Percentiles rank a stretch among this genome's conserved stretches.
phyloP scores from a whole-genome alignment of 2,888 invertebrate genomes.

The Megastigmus dorsalis region DNA sequence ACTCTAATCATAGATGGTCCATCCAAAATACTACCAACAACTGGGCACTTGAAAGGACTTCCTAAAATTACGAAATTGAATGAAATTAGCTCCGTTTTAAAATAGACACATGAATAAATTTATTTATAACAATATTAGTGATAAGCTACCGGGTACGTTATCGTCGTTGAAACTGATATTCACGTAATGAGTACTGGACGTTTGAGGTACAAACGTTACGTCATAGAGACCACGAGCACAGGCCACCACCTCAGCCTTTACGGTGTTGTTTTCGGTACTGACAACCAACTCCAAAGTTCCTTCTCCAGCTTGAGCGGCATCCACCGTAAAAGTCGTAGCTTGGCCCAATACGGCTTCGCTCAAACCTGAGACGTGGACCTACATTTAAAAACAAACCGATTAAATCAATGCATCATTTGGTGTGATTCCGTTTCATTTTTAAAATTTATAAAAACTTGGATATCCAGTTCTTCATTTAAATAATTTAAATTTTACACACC shows the following conservation, averaged over 20 bases:
- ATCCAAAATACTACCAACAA: constrained; percentile 75
- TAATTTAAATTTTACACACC: constrained; percentile 73
- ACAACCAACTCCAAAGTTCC: constrained; percentile 94
- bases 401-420: not conserved
- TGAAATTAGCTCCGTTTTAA: not conserved
- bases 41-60: constrained; percentile 89
- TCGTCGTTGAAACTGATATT: constrained; percentile 96
- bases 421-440: too few relatives aligned
- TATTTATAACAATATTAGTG: too few relatives aligned
- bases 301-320: constrained; percentile 95
- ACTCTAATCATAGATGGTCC: constrained; percentile 71
- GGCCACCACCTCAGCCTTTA: constrained; percentile 92
- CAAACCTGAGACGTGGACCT: constrained; percentile 71
- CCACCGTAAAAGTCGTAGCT: constrained; percentile 93
- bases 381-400: not conserved
- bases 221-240: constrained; percentile 93
- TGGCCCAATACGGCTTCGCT: constrained; percentile 79
- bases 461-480: too few relatives aligned
- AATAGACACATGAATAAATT: constrained; percentile 5
- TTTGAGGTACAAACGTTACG: constrained; percentile 93
- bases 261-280: constrained; percentile 91
- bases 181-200: constrained; percentile 91
- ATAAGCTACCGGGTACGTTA: constrained; percentile 80
- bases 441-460: too few relatives aligned
- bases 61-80: constrained; percentile 75